Percentiles rank a stretch among this genome's conserved stretches.
Conservation (phyloP, 2,797 vertebrate genomes). For the Anabas testudineus region DNA sequence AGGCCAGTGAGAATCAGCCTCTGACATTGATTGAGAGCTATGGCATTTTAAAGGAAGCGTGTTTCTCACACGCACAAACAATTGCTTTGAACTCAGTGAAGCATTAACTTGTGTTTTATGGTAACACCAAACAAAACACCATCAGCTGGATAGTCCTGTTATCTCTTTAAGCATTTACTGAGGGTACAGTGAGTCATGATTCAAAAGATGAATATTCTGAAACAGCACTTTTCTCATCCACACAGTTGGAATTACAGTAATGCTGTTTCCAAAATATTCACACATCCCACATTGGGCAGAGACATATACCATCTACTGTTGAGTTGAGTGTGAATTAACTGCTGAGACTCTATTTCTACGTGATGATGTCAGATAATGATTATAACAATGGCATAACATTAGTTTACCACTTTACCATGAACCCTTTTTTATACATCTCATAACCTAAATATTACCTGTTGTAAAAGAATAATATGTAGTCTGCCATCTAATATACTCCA, state of each 20-base stretch:
- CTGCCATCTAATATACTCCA: too few species aligned
- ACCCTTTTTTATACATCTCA: too few species aligned
- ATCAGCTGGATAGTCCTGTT: not conserved
- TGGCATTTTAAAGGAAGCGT: constrained; percentile 57
- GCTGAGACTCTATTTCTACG: too few species aligned
- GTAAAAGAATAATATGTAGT: too few species aligned
- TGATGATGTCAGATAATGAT: too few species aligned
- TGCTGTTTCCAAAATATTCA: not conserved
- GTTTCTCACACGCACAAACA: constrained; percentile 24
- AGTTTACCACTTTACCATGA: too few species aligned
- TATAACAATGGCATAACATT: too few species aligned
- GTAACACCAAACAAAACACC: not conserved
- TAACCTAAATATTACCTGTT: too few species aligned
- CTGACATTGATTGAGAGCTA: constrained; percentile 50
- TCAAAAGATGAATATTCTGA: not conserved
- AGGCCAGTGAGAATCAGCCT: constrained; percentile 43
- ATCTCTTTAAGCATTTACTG: not conserved
- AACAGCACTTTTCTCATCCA: not conserved
- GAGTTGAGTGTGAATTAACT: not conserved
- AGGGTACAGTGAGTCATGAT: not conserved
- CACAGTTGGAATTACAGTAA: not conserved
- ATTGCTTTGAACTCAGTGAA: not conserved
- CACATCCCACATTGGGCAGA: constrained; percentile 2
- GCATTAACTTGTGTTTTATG: not conserved
- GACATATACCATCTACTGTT: not conserved